Evolutionary conservation across 2,888 invertebrate species (phyloP), one percentile per base, ranked within the genome.

Genomic region (Drosophila niveifrons): DNA sequence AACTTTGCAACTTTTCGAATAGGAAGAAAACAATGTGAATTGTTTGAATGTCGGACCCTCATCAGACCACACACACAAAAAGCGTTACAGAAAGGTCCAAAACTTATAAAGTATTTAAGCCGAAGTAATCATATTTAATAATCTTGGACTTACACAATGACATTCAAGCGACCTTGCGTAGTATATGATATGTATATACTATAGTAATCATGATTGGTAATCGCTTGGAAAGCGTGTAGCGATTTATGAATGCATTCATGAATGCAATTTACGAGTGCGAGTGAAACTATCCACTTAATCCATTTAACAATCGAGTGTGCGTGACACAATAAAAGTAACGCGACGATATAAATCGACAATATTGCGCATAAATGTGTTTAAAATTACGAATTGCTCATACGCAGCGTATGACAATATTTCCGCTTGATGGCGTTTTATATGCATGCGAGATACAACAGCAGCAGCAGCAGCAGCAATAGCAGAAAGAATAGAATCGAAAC

Each of bases 351-450:
- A 85, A 85, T 88, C 70, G 82, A 72, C 73, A 72, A 83, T 84
- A 88, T 80, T 78, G 80, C 76, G 79, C 81, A 81, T 73, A 84
- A 84, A 84, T 88, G 81, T 76, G 78, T 88, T 83, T 86, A 80
- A 87, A 89, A 89, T 89, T 81, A 87, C 87, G 82, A 87, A 87
- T 85, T 85, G 73, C 89, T 85, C 84, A 89, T 85, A 87, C 85
- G 85, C 85, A 79, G 79, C 84, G 87, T 85, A 84, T 81, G 81
- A 74, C 87, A 83, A 84, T 85, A 84, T 85, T 88, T 84, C 71
- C 83, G 83, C 88, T 88, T 69, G 62, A 74, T 66, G 43, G 82
- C 69, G 50, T 59, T 84, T 72, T 71, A 68, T 84, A 72, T 71
- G 74, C 55, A 67, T 58, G 43, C 43, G 28, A 36, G 31, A 31